phyloP scores from a whole-genome alignment of 2,113 vertebrate species.

The Oriolus oriolus region DNA sequence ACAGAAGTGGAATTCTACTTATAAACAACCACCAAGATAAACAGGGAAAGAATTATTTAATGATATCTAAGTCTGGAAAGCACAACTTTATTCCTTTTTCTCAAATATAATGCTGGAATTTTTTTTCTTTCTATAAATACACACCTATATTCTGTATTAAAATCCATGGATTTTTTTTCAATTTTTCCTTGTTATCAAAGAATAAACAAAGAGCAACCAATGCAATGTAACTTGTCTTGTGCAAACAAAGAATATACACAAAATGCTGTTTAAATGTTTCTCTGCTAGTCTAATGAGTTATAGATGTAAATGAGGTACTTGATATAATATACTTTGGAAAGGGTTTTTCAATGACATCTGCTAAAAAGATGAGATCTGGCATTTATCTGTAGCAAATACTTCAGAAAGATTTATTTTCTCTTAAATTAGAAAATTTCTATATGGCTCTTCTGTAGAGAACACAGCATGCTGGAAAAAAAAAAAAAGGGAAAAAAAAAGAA shows the following conservation, averaged over 20 bases:
- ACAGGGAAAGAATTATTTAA: not conserved
- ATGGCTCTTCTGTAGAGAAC: not conserved
- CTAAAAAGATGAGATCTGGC: not conserved
- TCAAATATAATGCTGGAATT: not conserved
- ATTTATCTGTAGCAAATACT: not conserved
- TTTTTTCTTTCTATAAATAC: not conserved
- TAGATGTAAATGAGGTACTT: not conserved
- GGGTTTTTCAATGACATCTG: not conserved
- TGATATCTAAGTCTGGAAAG: not conserved
- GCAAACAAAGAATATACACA: not conserved
- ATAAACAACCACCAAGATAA: not conserved
- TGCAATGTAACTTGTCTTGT: not conserved
- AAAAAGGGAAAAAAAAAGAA: not conserved
- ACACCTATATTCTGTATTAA: not conserved
- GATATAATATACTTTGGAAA: not conserved
- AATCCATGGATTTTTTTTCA: not conserved
- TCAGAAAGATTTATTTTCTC: not conserved
- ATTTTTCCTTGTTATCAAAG: not conserved
- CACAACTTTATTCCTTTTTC: not conserved
- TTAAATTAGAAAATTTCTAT: constrained; percentile 1
- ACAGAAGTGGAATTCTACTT: not conserved
- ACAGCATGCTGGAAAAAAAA: not conserved
- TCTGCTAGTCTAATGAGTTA: not conserved
- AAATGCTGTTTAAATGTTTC: not conserved
- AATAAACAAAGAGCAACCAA: not conserved